Evolutionary conservation across 1,140 invertebrate genomes (phyloP).

Genomic region (Popillia japonica): DNA sequence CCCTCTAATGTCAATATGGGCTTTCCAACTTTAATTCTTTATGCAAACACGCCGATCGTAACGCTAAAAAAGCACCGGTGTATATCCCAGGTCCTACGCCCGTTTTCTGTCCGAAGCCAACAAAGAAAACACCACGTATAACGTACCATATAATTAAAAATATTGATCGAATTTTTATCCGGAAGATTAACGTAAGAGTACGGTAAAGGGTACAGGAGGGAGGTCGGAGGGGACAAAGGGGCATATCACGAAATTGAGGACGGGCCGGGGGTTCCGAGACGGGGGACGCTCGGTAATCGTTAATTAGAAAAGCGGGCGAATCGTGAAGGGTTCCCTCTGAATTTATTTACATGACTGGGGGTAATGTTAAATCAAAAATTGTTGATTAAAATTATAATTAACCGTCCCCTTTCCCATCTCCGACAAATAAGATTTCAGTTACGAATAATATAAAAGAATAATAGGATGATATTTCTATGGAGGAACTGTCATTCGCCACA

Average conservation of each 20-base stretch:
- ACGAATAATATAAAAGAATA: background rate
- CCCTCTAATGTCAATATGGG: background rate
- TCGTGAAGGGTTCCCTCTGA: constrained; percentile 17
- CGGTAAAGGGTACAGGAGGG: background rate
- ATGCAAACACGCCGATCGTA: constrained; percentile 13
- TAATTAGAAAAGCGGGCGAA: constrained; percentile 26
- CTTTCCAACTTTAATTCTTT: constrained; percentile 22
- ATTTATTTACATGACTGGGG: constrained; percentile 22
- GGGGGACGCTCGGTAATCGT: constrained; percentile 8
- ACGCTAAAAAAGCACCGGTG: background rate
- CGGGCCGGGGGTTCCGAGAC: background rate
- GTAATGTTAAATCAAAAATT: constrained; percentile 36
- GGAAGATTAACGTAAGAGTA: constrained; percentile 14
- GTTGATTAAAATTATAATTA: constrained; percentile 34
- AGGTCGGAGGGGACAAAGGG: no score
- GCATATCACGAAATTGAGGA: constrained; percentile 14
- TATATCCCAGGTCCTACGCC: background rate
- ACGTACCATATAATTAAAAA: constrained; percentile 31
- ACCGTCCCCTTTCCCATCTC: no score
- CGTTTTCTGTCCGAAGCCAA: background rate
- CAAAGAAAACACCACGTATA: constrained; percentile 18
- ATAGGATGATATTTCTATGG: no score
- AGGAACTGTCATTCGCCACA: no score
- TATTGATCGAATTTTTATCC: constrained; percentile 31
- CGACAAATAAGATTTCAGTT: constrained; percentile 31